A percentile compares a stretch with the other conserved stretches of the same genome.
phyloP scores from a whole-genome alignment of 2,888 invertebrate genomes.

The Orthonychiurus folsomi region DNA sequence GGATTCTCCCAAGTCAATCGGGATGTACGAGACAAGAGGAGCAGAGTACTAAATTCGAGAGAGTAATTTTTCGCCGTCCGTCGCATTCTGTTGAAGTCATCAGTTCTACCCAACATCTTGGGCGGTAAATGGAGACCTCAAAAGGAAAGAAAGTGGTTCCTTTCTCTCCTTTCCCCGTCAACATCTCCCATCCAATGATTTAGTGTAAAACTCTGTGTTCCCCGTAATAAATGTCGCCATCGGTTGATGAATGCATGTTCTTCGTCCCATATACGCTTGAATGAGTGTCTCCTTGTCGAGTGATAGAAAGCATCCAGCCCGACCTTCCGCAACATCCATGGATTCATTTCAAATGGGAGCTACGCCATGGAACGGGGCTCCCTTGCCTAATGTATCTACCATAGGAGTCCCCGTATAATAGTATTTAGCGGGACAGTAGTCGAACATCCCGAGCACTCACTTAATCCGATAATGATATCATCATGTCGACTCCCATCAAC shows the following conservation, averaged over 20 bases:
- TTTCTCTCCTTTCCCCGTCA: background rate
- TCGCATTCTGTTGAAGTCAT: conserved; percentile 1
- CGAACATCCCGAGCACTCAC: too few species aligned
- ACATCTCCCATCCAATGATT: background rate
- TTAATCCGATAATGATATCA: background rate
- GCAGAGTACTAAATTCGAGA: too few species aligned
- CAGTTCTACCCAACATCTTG: background rate
- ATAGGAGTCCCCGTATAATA: too few species aligned
- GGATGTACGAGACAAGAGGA: too few species aligned
- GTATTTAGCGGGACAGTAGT: too few species aligned
- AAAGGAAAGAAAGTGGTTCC: background rate
- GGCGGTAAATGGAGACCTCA: background rate
- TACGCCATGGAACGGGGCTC: background rate
- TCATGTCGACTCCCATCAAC: background rate
- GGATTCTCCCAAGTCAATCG: too few species aligned
- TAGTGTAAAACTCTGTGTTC: background rate
- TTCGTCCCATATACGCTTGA: background rate
- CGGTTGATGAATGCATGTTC: background rate
- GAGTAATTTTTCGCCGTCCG: too few species aligned
- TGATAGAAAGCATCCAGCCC: too few species aligned
- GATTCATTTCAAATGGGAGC: background rate
- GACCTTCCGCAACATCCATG: background rate
- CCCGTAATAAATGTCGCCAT: background rate
- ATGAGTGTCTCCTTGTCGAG: too few species aligned
- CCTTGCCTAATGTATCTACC: background rate